Base-by-base conservation (phyloP, 37 sponge, comb jelly and placozoan species). In the Crambe crambe region DNA sequence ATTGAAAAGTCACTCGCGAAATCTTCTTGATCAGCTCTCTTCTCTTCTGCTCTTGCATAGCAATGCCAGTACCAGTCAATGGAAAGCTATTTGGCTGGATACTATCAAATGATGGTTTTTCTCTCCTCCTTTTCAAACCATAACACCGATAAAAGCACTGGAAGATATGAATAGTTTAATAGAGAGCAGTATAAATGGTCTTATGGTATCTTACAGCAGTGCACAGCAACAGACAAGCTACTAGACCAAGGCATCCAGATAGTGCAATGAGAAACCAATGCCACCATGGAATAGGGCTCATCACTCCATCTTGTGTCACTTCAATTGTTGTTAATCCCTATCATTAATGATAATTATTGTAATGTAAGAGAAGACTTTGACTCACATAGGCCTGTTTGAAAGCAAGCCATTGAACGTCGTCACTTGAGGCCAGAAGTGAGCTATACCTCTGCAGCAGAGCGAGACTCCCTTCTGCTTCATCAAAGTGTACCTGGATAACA, bases 251-350 rank as follows among this genome's bases (percentile, higher is more conserved):
- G 31, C 21, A 3, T 3, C 31, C 31, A 30, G 29, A 73, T 29
- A 34, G 12, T 25, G 54, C 56, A 29, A 56, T 32, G 56, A 73
- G n/a, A 23, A 73, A 10, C 74, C 56, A 73, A 32, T 73, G 27
- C 74, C 74, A 73, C 57, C 56, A 56, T 35, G 74, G 57, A 29
- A 73, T 25, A 27, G 56, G 8, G 18, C 12, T 43, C 5, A 1
- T 61, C 63, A 61, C 63, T 29, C 15, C 30, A n/a, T n/a, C n/a
- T n/a, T n/a, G n/a, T 29, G 6, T 27, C 6, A 61, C 63, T 61
- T 61, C 63, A 61, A 61, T 61, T 61, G 12, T 21, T 61, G 30
- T 8, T 21, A 61, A 61, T 8, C 30, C 63, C 63, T 61, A 27
- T 8, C 10, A 15, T 6, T 15, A 47, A 61, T 8, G 4, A 61